Evolutionary conservation across 2,113 vertebrate genomes (phyloP).

Genomic region (Neofelis nebulosa): DNA sequence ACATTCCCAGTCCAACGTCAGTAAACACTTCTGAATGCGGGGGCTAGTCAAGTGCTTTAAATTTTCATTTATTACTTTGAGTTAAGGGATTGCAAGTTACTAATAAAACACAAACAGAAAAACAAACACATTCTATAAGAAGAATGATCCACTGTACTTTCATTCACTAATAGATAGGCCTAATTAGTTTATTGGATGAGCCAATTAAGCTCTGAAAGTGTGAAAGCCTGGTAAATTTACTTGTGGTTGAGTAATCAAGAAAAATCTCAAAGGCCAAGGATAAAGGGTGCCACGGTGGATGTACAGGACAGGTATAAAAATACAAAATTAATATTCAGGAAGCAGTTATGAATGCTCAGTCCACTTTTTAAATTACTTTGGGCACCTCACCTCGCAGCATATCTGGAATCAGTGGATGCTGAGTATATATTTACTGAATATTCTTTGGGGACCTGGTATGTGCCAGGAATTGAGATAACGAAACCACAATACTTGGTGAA

Average conservation of each 20-base stretch:
- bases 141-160: not conserved
- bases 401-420: not conserved
- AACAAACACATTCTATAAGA: not conserved
- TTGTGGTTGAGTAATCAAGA: slow-evolving; percentile 15
- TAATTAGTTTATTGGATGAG: not conserved
- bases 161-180: not conserved
- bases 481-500: not conserved
- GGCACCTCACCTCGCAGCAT: not conserved
- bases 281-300: not conserved
- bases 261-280: not conserved
- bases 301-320: not conserved
- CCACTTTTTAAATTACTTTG: slow-evolving; percentile 2
- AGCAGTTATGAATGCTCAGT: not conserved
- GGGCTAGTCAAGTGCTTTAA: not conserved
- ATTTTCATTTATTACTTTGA: slow-evolving; percentile 29
- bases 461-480: not conserved
- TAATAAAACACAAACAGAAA: slow-evolving; percentile 7
- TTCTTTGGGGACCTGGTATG: not conserved
- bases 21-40: not conserved
- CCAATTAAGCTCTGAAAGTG: not conserved
- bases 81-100: not conserved
- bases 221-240: not conserved
- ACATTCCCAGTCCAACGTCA: not conserved
- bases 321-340: not conserved
- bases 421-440: not conserved